Evolutionary conservation across 2,797 vertebrate genomes (phyloP).

Genomic region (Ciconia nigra): DNA sequence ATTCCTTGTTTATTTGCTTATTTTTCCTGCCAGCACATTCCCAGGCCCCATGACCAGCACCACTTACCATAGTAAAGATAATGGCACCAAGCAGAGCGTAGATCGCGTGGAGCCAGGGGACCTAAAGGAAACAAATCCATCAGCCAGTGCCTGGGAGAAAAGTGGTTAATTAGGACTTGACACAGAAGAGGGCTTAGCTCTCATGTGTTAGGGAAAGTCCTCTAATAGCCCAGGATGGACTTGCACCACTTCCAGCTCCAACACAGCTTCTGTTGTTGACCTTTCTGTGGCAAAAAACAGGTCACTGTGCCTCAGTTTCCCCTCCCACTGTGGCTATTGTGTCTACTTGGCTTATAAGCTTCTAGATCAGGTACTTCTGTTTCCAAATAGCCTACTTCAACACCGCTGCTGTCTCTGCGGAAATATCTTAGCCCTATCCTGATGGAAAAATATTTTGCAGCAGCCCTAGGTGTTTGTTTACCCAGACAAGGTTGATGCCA

Average conservation of each 20-base stretch:
- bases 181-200: not conserved
- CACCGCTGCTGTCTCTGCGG: not conserved
- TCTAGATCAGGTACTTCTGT: not conserved
- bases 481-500: not conserved
- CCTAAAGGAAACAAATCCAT: constrained; percentile 65
- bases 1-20: not conserved
- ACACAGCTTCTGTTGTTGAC: not conserved
- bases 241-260: not conserved
- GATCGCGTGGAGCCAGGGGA: constrained; percentile 86
- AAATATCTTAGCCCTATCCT: not conserved
- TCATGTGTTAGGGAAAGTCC: not conserved
- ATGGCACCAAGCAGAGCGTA: constrained; percentile 87
- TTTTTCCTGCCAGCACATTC: not conserved
- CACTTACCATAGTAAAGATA: constrained; percentile 89
- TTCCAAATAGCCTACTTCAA: not conserved
- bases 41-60: not conserved
- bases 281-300: not conserved
- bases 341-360: not conserved
- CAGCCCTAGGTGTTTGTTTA: not conserved
- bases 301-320: not conserved
- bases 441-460: not conserved
- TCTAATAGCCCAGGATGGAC: not conserved
- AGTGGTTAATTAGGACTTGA: not conserved
- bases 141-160: not conserved
- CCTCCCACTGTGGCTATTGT: not conserved